Percentiles rank a stretch among this genome's conserved stretches.
Conservation (phyloP, 2,888 invertebrate genomes). For the Drosophila atripex region DNA sequence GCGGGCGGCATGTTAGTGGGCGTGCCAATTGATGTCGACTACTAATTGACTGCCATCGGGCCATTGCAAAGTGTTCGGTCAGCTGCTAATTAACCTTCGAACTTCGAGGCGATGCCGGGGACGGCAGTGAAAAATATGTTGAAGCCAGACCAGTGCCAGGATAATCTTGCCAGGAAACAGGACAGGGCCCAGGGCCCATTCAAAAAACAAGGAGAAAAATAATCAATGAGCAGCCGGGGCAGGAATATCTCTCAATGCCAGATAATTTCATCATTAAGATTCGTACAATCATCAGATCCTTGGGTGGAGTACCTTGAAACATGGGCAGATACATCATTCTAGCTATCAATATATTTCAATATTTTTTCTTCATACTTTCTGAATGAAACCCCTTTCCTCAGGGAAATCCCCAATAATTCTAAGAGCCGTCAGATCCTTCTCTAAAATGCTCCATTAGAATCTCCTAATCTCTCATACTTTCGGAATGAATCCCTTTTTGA, state of each 20-base stretch:
- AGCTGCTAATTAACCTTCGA: constrained; percentile 40
- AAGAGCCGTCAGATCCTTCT: no score
- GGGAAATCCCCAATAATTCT: no score
- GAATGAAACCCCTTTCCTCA: no score
- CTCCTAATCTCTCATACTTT: no score
- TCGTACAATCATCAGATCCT: no score
- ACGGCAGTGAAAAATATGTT: constrained; percentile 2
- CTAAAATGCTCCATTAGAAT: no score
- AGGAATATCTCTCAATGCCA: neutral
- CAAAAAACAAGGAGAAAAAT: neutral
- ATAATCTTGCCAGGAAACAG: neutral
- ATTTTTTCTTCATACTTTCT: no score
- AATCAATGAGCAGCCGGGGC: neutral
- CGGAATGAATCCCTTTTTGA: no score
- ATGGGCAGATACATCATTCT: no score
- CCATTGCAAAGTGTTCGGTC: constrained; percentile 23
- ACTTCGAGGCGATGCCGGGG: constrained; percentile 10
- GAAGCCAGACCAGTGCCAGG: neutral
- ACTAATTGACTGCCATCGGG: constrained; percentile 53
- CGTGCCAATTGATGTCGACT: constrained; percentile 48
- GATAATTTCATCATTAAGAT: neutral
- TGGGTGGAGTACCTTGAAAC: no score
- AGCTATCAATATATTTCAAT: no score
- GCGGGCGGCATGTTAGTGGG: constrained; percentile 18
- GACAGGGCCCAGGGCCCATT: neutral